Evolutionary conservation across 37 sponge, comb jelly and placozoan genomes (phyloP), one percentile per base, ranked within the genome.

Genomic region (Lycopodina hypogea): DNA sequence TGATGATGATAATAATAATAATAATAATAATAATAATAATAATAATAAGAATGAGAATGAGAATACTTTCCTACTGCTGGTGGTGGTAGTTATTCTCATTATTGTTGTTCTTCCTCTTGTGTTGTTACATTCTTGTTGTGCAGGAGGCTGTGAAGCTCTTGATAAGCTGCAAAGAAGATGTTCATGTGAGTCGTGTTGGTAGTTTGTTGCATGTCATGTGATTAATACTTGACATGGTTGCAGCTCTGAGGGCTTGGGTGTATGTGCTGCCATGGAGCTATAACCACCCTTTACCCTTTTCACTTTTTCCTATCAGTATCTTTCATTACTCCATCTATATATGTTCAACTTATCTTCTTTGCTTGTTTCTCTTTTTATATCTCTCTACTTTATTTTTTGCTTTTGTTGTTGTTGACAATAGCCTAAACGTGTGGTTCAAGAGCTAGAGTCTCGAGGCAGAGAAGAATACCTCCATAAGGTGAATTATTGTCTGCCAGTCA

Each of bases 61-160:
- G 4, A 45, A 12, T 45, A 45, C 9, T 28, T 17, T 60, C 17
- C 14, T 28, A 17, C 4, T 23, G 7, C 4, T 60, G 4, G 61
- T 45, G 4, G 48, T 45, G 4, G 48, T 45, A 12, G 9, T 45
- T 45, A 45, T 45, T 45, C 8, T 45, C 9, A 45, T 45, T 45
- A 45, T 45, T 45, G 9, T 45, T 45, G 9, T 45, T 45, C 4
- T 45, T 45, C 4, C 9, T 45, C 4, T 45, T 45, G 48, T 9
- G 48, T 9, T 45, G 48, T 12, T 45, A 9, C 4, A 7, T 3
- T 17, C 12, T 60, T 23, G 4, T 23, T 59, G 11, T 68, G 23
- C 23, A 78, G 70, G 69, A 75, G 57, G 82, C 95, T 56, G 88
- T 88, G 29, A 79, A 93, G 19, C 74, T 96, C 56, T 69, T 93